These are phyloP conservation scores for Phyllotis vaccarum DNA, from an alignment of 2,797 vertebrate genomes.

Conservation along the genomic window DNA sequence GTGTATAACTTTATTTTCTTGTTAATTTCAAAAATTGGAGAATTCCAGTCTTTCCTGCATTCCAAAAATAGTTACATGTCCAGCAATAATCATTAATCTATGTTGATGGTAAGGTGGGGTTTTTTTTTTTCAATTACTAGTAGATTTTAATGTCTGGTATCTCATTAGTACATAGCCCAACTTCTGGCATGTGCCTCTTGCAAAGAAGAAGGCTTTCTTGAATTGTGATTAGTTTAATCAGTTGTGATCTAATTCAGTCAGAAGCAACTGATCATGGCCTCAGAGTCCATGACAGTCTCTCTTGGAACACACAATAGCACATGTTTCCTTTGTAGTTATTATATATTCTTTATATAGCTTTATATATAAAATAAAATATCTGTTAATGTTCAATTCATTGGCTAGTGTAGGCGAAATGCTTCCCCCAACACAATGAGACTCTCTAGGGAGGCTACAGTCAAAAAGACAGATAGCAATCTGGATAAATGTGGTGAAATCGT, in stretches of 20 bases:
- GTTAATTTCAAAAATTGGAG: background rate
- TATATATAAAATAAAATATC: background rate
- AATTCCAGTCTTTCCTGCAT: background rate
- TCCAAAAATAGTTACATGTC: conserved; percentile 32
- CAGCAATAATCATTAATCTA: conserved; percentile 12
- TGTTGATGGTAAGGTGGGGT: conserved; percentile 19
- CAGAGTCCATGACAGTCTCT: background rate
- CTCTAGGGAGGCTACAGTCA: background rate
- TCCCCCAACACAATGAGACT: background rate
- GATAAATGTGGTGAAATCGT: background rate
- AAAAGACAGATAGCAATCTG: background rate
- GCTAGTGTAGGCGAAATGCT: background rate
- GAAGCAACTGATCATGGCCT: background rate
- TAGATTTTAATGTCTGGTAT: background rate
- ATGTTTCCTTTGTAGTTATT: conserved; percentile 39
- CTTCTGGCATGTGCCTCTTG: background rate
- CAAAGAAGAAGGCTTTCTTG: background rate
- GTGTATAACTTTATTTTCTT: conserved; percentile 3
- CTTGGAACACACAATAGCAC: background rate
- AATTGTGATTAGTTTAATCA: background rate
- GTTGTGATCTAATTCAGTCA: background rate
- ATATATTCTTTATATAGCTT: background rate
- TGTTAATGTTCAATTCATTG: conserved; percentile 8
- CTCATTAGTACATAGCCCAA: background rate
- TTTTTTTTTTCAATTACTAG: background rate